Conservation (phyloP, 2,888 invertebrate species). For the Abscondita cerata region DNA sequence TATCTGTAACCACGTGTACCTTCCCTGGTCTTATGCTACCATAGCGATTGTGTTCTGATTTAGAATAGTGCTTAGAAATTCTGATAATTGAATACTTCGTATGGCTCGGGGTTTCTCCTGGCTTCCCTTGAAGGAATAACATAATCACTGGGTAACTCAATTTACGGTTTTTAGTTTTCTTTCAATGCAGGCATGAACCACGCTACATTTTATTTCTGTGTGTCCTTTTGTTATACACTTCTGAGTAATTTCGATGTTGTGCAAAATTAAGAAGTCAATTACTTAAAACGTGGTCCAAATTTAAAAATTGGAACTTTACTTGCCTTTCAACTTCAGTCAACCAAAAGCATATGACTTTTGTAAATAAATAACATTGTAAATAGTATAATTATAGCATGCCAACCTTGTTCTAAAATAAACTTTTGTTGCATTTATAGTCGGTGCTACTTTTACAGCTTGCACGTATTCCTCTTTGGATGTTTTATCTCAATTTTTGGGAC, state of each 20-base stretch:
- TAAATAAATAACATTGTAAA: not conserved
- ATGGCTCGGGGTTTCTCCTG: not conserved
- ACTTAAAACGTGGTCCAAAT: not conserved
- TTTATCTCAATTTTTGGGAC: too few species aligned
- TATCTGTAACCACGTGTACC: not conserved
- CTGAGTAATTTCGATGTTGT: too few species aligned
- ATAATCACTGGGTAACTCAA: not conserved
- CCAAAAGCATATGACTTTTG: not conserved
- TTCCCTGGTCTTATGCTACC: not conserved
- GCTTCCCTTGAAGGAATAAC: not conserved
- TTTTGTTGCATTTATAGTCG: too few species aligned
- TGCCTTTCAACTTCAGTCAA: not conserved
- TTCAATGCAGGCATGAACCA: not conserved
- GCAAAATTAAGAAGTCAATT: not conserved
- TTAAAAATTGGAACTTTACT: not conserved
- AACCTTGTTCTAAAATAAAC: not conserved
- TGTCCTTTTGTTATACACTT: not conserved
- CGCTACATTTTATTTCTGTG: not conserved
- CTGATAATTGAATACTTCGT: not conserved
- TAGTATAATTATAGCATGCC: not conserved
- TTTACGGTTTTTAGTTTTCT: not conserved
- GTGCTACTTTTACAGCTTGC: too few species aligned
- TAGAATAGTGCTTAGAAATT: not conserved
- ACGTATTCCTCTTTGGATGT: too few species aligned
- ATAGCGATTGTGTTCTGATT: not conserved